Evolutionary conservation across 64 coral and sea anemone genomes (phyloP), one percentile per base, ranked within the genome.

Genomic region (Porites lutea): DNA sequence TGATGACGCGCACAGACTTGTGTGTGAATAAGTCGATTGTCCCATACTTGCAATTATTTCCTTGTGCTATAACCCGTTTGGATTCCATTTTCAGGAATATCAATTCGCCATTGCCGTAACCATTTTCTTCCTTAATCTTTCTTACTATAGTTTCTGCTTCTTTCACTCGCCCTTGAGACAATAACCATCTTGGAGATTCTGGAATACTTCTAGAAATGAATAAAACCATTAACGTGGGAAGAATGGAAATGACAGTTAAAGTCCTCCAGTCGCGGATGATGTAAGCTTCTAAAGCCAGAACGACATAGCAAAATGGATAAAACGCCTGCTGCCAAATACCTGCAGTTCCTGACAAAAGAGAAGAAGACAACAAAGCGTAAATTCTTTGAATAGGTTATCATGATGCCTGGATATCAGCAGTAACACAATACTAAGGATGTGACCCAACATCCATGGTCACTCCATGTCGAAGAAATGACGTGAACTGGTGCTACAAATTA

Each of bases 241-340:
- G 18, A 48, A 77, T 78, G 49, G 89, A 64, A 48, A 79, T 70
- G 3, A 91, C 11, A 72, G 90, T 82, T 14, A 91, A 78, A 19
- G 65, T 66, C 43, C 82, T 66, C 93, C 93, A 95, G 65, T 91
- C 8, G 18, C 58, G 61, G 19, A 92, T 69, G 48, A 21, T 77
- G 46, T 87, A 78, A 55, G 82, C 90, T 64, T 86, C 22, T 4
- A 79, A 50, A 37, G 57, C 82, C 21, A 92, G 46, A 43, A 92
- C 6, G 13, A 77, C 83, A 20, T 87, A 87, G 2, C 82, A 76
- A 64, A 93, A 43, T 15, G 91, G 71, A 93, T 71, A 93, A 51
- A 75, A 87, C 49, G 83, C 91, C 78, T 93, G 91, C 48, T 68
- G 86, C 37, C 86, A 57, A 20, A 72, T 93, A 48, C 91, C 91